Conservation (phyloP, 1,140 invertebrate species). For the Lordiphosa clarofinis region DNA sequence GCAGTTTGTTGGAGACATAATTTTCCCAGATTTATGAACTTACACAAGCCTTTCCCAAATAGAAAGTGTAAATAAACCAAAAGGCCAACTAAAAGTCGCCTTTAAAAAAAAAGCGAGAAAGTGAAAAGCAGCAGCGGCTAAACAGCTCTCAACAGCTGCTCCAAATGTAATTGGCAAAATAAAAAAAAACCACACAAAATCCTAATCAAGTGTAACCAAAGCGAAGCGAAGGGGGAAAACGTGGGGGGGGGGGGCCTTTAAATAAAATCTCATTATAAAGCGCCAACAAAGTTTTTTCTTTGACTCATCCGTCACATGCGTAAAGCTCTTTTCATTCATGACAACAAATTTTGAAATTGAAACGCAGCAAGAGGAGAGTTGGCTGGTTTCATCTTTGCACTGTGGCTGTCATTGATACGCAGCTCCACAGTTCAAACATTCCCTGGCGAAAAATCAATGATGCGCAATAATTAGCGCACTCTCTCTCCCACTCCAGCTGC, state of each 20-base stretch:
- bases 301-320: constrained; percentile 34
- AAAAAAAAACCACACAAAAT: constrained; percentile 28
- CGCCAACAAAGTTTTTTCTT: constrained; percentile 13
- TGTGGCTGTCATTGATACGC: constrained; percentile 59
- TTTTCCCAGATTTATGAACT: too few species aligned
- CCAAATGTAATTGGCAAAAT: constrained; percentile 63
- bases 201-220: constrained; percentile 66
- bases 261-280: constrained; percentile 31
- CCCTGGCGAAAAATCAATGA: constrained; percentile 48
- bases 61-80: neutral
- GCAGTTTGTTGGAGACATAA: too few species aligned
- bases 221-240: constrained; percentile 2
- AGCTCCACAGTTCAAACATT: neutral
- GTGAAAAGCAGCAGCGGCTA: constrained; percentile 43
- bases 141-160: constrained; percentile 54
- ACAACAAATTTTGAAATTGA: constrained; percentile 58
- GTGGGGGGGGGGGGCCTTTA: neutral
- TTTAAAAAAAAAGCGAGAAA: constrained; percentile 42
- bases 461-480: constrained; percentile 69
- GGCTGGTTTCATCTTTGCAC: constrained; percentile 35
- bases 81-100: constrained; percentile 18
- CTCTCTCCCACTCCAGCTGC: neutral
- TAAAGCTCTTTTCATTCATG: constrained; percentile 62
- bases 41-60: neutral
- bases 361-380: constrained; percentile 26